These are phyloP conservation scores for Sminthurides aquaticus DNA, from an alignment of 2,888 invertebrate genomes.

Conservation along the genomic window DNA sequence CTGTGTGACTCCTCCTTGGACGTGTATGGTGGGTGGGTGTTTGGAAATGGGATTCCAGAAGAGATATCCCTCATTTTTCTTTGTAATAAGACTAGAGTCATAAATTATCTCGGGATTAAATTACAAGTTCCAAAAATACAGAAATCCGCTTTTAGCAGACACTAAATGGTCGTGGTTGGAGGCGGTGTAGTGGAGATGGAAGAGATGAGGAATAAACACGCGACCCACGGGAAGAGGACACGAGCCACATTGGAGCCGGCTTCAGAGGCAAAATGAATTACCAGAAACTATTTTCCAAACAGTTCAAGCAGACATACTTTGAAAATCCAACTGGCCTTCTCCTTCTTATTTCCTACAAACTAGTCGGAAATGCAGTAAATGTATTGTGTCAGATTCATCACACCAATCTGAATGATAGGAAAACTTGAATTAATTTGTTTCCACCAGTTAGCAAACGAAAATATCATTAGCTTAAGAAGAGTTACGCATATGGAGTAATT, in stretches of 20 bases:
- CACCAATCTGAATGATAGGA: no score
- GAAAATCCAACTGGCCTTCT: no score
- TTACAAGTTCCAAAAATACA: neutral
- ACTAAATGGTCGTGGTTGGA: neutral
- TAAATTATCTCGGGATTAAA: neutral
- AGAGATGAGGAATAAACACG: neutral
- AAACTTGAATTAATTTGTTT: no score
- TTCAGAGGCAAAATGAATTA: neutral
- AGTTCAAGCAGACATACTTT: no score
- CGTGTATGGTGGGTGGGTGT: neutral
- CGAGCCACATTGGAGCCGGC: neutral
- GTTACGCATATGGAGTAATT: no score
- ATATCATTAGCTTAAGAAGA: no score
- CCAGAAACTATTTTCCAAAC: no score
- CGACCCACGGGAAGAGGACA: neutral
- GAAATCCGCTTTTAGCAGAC: neutral
- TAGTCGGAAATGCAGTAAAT: no score
- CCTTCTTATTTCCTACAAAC: no score
- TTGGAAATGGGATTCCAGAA: neutral
- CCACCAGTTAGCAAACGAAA: no score
- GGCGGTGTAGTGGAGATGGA: neutral
- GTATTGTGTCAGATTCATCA: no score
- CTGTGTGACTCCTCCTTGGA: neutral
- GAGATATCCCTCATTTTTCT: neutral
- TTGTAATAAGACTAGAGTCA: neutral